Evolutionary conservation across 64 coral and sea anemone species (phyloP), one percentile per base, ranked within the genome.

Genomic region (Pachyseris speciosa): DNA sequence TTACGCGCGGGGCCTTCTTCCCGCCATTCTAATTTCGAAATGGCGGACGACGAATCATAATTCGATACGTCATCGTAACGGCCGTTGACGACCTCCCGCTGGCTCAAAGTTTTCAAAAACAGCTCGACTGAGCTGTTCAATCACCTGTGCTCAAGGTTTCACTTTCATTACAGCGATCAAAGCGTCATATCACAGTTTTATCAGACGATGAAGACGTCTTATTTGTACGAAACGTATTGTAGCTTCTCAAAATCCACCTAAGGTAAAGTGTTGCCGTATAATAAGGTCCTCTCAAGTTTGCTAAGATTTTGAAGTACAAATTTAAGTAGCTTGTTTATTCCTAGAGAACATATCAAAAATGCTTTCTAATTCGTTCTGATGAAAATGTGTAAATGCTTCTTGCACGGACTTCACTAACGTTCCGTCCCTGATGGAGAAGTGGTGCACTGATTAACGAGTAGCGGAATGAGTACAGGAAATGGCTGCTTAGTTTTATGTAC

Each of bases 11-110:
- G 4, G 30, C 16, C 12, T 69, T 1, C 16, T 29, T 69, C 65
- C 65, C 31, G 65, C 65, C 29, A 69, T 69, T 69, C 65, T 1
- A 69, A 69, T n/a, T n/a, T n/a, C n/a, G n/a, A n/a, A n/a, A n/a
- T n/a, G n/a, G n/a, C n/a, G n/a, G n/a, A n/a, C n/a, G n/a, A n/a
- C n/a, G n/a, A n/a, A n/a, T n/a, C n/a, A n/a, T n/a, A n/a, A n/a
- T n/a, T n/a, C n/a, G n/a, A 69, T 32, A 69, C 65, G 65, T 69
- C 65, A 69, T 69, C 17, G 32, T 12, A 19, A 16, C 44, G 44
- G 4, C 11, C 30, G 29, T 1, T 1, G 5, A 11, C 1, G 30
- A 12, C 29, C 29, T 29, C 37, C 29, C 17, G 12, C 65, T 69
- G 10, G 26, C 0, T 12, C 32, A 27, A 37, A 4, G 0, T 17